Conservation (phyloP, 1,140 invertebrate species). For the Drosophila guanche region DNA sequence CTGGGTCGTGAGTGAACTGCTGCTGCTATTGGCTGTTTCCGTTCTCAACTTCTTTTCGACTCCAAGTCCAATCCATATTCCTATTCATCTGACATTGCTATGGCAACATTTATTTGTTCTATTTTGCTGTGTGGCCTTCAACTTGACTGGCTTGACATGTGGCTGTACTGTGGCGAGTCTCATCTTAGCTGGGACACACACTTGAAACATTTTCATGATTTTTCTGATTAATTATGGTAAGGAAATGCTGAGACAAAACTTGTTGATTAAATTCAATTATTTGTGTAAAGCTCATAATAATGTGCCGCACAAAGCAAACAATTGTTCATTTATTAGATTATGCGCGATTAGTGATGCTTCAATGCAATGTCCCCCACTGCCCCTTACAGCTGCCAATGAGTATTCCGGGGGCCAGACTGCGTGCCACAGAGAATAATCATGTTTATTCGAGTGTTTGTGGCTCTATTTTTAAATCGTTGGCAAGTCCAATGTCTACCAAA, state of each 20-base stretch:
- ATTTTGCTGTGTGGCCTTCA: slow-evolving; percentile 37
- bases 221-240: slow-evolving; percentile 53
- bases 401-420: slow-evolving; percentile 17
- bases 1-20: slow-evolving; percentile 57
- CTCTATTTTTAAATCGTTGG: background rate
- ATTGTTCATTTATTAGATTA: slow-evolving; percentile 68
- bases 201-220: slow-evolving; percentile 24
- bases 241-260: slow-evolving; percentile 50
- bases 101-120: slow-evolving; percentile 22
- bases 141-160: too few relatives aligned
- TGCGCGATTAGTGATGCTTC: slow-evolving; percentile 63
- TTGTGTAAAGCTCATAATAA: slow-evolving; percentile 27
- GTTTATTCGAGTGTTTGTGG: slow-evolving; percentile 2
- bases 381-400: slow-evolving; percentile 11
- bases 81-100: background rate
- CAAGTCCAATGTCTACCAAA: slow-evolving; percentile 59
- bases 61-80: background rate
- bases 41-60: background rate
- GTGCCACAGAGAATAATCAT: slow-evolving; percentile 32
- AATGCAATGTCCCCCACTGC: slow-evolving; percentile 60
- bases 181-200: slow-evolving; percentile 15
- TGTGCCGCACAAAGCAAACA: slow-evolving; percentile 48
- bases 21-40: too few relatives aligned
- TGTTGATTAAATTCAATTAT: slow-evolving; percentile 57
- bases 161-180: too few relatives aligned